These are phyloP conservation scores for Xanthia togata DNA, from an alignment of 2,888 invertebrate genomes.

Conservation along the genomic window DNA sequence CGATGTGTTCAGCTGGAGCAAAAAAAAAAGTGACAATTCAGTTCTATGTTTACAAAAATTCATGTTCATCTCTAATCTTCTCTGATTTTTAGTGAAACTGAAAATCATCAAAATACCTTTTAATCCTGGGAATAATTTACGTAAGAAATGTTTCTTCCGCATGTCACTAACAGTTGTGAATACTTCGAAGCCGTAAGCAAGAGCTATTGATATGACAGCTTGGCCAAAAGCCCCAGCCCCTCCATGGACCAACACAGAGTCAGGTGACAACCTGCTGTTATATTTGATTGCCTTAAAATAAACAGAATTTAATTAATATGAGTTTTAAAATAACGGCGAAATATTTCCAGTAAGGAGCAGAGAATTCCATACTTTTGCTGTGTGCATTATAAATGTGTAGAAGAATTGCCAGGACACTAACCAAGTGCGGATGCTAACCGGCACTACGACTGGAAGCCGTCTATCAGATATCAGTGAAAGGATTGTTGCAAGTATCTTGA, in stretches of 20 bases:
- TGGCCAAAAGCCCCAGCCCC: conserved; percentile 69
- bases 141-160: conserved; percentile 71
- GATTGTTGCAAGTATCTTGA: not conserved
- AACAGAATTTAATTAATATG: not conserved
- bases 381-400: not conserved
- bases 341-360: not conserved
- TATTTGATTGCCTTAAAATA: conserved; percentile 39
- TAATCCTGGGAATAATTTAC: conserved; percentile 69
- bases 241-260: conserved; percentile 51
- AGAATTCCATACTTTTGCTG: not conserved
- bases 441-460: not conserved
- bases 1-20: conserved; percentile 78
- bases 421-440: not conserved
- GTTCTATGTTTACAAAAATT: not conserved
- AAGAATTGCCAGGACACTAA: not conserved
- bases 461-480: not conserved
- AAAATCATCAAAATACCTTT: conserved; percentile 37
- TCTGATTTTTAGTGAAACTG: not conserved
- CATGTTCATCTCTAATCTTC: not conserved
- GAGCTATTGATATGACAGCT: conserved; percentile 71
- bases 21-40: not conserved
- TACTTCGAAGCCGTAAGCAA: conserved; percentile 66
- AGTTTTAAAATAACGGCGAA: not conserved
- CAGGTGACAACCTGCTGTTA: rapidly evolving
- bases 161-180: conserved; percentile 75